Evolutionary conservation across 2,888 invertebrate genomes (phyloP).

Genomic region (Hypomecis atomaria): DNA sequence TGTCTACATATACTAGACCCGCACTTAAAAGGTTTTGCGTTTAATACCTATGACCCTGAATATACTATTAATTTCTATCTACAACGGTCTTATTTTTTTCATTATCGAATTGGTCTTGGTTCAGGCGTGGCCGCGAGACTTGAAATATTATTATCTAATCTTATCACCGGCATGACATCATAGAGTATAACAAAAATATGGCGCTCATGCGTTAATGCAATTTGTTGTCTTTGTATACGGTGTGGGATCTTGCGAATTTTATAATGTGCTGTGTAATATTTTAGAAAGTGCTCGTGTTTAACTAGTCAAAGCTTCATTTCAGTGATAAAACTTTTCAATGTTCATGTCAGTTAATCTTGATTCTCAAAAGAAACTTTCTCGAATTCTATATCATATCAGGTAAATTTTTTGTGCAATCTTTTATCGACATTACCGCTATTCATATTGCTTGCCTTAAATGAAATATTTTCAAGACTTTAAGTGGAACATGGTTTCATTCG

Average conservation of each 20-base stretch:
- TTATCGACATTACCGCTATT: not conserved
- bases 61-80: not conserved
- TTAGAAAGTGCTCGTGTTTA: constrained; percentile 1
- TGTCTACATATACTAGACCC: no score
- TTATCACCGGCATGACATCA: constrained; percentile 72
- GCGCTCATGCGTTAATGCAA: constrained; percentile 47
- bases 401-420: not conserved
- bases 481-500: no score
- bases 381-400: constrained; percentile 11
- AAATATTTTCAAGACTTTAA: not conserved
- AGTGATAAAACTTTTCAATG: constrained; percentile 1
- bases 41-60: no score
- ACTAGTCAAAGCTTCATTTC: not conserved
- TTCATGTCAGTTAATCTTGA: constrained; percentile 3
- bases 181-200: constrained; percentile 58
- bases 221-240: constrained; percentile 43
- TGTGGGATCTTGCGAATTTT: constrained; percentile 36
- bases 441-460: no score
- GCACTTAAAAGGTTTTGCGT: no score
- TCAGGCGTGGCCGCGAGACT: constrained; percentile 62
- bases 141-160: constrained; percentile 66
- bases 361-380: constrained; percentile 11
- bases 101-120: constrained; percentile 44
- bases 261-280: constrained; percentile 36
- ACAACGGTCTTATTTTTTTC: constrained; percentile 25